Evolutionary conservation across 2,888 invertebrate species (phyloP).

Genomic region (Temnothorax ravouxi): DNA sequence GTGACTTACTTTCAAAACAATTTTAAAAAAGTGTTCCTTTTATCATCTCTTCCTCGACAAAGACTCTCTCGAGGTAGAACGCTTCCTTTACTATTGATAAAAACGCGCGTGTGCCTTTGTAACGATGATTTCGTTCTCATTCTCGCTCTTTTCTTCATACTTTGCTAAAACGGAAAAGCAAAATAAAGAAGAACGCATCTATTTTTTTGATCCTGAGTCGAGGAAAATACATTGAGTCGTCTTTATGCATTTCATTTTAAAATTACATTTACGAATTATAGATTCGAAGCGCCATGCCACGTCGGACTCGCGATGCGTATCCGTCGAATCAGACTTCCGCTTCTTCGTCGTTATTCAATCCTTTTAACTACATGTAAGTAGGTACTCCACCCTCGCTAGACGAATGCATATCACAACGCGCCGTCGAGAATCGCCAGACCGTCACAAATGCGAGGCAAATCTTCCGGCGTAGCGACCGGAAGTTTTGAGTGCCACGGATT

Average conservation of each 20-base stretch:
- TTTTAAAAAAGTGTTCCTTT: constrained; percentile 8
- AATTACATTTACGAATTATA: background rate
- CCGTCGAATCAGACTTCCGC: constrained; percentile 20
- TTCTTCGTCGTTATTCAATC: constrained; percentile 21
- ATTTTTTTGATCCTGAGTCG: background rate
- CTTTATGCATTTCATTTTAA: background rate
- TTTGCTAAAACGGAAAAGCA: background rate
- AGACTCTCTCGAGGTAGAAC: background rate
- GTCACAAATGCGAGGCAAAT: constrained; percentile 40
- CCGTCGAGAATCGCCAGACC: constrained; percentile 41
- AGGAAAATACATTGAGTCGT: background rate
- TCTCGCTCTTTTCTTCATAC: background rate
- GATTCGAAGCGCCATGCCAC: background rate
- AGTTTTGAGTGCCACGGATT: constrained; percentile 45
- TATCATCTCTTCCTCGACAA: constrained; percentile 1
- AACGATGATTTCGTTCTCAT: background rate
- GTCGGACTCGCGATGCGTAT: background rate
- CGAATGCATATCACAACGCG: constrained; percentile 37
- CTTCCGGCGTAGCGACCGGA: constrained; percentile 43
- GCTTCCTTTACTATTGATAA: background rate
- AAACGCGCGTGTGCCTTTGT: background rate
- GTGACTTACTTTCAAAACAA: constrained; percentile 35
- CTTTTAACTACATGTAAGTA: constrained; percentile 38
- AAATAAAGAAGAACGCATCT: background rate
- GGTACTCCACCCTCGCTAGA: background rate